These are phyloP conservation scores for Indicator maculatus DNA, from an alignment of 2,113 vertebrate genomes.

Conservation along the genomic window DNA sequence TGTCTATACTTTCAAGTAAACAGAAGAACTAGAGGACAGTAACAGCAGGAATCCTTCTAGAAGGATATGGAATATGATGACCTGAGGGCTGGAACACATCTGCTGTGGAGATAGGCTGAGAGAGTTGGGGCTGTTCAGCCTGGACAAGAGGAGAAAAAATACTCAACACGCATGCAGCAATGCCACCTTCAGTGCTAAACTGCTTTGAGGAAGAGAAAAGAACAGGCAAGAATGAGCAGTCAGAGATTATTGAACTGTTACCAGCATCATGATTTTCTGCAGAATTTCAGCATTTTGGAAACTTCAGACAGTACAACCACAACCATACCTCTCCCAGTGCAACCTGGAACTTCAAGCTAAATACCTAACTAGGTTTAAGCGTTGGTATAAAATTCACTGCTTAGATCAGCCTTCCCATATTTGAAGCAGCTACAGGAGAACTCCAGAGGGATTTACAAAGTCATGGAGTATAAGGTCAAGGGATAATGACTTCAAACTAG, in stretches of 20 bases:
- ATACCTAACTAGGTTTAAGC: conserved; percentile 79
- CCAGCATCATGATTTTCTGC: conserved; percentile 84
- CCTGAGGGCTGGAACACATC: no score
- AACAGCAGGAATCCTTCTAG: neutral
- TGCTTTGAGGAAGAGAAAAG: conserved; percentile 83
- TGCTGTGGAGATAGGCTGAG: no score
- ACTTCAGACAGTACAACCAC: conserved; percentile 80
- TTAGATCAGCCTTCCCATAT: no score
- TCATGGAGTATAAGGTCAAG: no score
- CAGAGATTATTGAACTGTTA: conserved; percentile 85
- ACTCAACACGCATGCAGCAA: conserved; percentile 87
- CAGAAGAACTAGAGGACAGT: neutral
- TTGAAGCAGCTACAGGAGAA: no score
- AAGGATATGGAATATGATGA: neutral
- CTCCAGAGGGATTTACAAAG: no score
- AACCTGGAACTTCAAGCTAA: conserved; percentile 76
- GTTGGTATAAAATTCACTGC: conserved; percentile 82
- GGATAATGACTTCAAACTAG: no score
- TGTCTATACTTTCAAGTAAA: neutral
- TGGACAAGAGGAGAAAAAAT: conserved; percentile 74
- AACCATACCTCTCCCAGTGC: conserved; percentile 75
- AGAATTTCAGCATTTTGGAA: conserved; percentile 86
- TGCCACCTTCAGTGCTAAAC: conserved; percentile 86
- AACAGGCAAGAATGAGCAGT: conserved; percentile 89
- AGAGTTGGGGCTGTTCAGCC: no score